These are phyloP conservation scores for Hirtodrosophila histrioides DNA, from an alignment of 2,888 invertebrate species.

Conservation along the genomic window DNA sequence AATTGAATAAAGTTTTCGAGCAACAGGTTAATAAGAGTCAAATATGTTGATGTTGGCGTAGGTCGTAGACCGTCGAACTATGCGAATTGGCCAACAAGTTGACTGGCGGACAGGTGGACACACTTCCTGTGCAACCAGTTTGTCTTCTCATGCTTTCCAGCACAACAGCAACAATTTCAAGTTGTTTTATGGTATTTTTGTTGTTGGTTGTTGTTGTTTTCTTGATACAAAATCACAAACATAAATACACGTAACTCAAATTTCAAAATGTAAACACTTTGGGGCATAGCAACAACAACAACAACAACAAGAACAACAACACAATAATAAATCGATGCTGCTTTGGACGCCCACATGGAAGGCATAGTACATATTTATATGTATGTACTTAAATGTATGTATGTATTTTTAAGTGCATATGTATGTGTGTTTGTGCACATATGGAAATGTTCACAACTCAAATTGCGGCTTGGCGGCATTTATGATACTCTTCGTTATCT, in stretches of 20 bases:
- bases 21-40: conserved; percentile 53
- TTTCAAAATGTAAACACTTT: conserved; percentile 54
- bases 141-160: conserved; percentile 53
- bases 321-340: conserved; percentile 35
- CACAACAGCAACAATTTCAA: conserved; percentile 27
- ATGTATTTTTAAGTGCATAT: conserved; percentile 6
- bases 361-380: conserved; percentile 32
- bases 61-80: conserved; percentile 72
- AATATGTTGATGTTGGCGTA: conserved; percentile 72
- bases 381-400: conserved; percentile 22
- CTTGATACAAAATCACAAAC: conserved; percentile 14
- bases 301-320: conserved; percentile 14
- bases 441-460: conserved; percentile 50
- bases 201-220: conserved; percentile 23
- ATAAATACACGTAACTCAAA: conserved; percentile 44
- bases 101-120: conserved; percentile 49
- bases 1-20: conserved; percentile 16
- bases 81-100: conserved; percentile 69
- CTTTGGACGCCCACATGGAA: conserved; percentile 56
- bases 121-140: conserved; percentile 70
- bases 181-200: conserved; percentile 32
- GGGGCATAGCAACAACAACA: conserved; percentile 11
- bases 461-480: conserved; percentile 63
- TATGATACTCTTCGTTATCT: conserved; percentile 52
- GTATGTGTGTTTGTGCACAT: conserved; percentile 7